Percentiles rank a stretch among this genome's conserved stretches.
Conservation (phyloP, 53 echinoderm and acorn worm species). For the Stichopus horrens region DNA sequence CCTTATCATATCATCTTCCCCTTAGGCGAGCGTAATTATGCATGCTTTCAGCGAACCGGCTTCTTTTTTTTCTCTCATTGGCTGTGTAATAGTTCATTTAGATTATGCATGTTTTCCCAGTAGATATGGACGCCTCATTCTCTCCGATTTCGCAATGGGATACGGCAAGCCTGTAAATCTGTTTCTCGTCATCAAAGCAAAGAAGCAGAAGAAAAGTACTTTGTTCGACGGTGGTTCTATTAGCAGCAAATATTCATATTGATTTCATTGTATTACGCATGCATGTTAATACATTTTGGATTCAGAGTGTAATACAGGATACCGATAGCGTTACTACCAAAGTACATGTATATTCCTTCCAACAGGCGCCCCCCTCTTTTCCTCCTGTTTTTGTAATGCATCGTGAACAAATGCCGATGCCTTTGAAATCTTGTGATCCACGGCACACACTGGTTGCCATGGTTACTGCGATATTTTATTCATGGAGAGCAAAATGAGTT, state of each 20-base stretch:
- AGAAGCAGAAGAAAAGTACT: neutral
- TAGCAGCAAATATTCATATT: neutral
- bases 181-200: neutral
- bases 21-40: neutral
- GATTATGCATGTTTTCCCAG: slow-evolving; percentile 1
- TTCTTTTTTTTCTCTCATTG: neutral
- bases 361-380: neutral
- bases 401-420: neutral
- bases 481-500: slow-evolving; percentile 39
- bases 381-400: neutral
- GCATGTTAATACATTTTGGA: neutral
- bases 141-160: neutral
- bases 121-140: neutral
- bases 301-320: neutral
- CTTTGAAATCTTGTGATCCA: neutral
- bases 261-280: neutral
- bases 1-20: neutral
- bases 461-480: slow-evolving; percentile 32
- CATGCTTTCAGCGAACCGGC: neutral
- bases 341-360: neutral
- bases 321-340: neutral
- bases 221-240: neutral
- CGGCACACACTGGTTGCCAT: neutral
- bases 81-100: neutral
- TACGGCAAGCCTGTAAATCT: neutral